Evolutionary conservation across 2,888 invertebrate genomes (phyloP).

Genomic region (Brenthis ino): DNA sequence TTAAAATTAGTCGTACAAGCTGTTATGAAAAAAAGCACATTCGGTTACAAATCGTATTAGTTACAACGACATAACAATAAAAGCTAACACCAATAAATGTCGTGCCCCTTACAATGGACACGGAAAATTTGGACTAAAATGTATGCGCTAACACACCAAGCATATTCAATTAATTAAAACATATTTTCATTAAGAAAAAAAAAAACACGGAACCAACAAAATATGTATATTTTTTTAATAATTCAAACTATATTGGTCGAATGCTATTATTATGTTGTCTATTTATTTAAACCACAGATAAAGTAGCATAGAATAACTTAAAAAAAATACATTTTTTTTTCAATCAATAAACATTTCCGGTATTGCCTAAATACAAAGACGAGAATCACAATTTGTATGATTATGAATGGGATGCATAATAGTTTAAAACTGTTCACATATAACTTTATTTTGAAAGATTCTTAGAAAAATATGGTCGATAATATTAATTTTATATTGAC

Average conservation of each 20-base stretch:
- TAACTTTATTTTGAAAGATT: slow-evolving; percentile 27
- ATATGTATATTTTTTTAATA: slow-evolving; percentile 27
- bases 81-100: slow-evolving; percentile 53
- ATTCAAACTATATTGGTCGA: slow-evolving; percentile 37
- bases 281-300: slow-evolving; percentile 8
- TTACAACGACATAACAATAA: slow-evolving; percentile 50
- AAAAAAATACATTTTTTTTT: slow-evolving; percentile 7
- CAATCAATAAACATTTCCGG: no score
- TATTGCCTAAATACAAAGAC: no score
- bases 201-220: slow-evolving; percentile 21
- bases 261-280: slow-evolving; percentile 15
- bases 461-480: slow-evolving; percentile 39
- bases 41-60: slow-evolving; percentile 43
- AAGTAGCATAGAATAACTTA: slow-evolving; percentile 7
- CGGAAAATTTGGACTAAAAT: slow-evolving; percentile 39
- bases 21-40: slow-evolving; percentile 48
- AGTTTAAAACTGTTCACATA: slow-evolving; percentile 30
- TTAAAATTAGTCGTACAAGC: slow-evolving; percentile 60
- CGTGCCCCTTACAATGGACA: slow-evolving; percentile 40
- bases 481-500: slow-evolving; percentile 16
- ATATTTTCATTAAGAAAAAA: neutral
- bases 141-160: slow-evolving; percentile 41
- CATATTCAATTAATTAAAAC: slow-evolving; percentile 12
- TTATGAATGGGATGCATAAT: neutral
- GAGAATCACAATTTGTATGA: no score